A percentile compares a stretch with the other conserved stretches of the same genome.
phyloP scores from a whole-genome alignment of 2,888 invertebrate genomes.

The Drosophila niveifrons region DNA sequence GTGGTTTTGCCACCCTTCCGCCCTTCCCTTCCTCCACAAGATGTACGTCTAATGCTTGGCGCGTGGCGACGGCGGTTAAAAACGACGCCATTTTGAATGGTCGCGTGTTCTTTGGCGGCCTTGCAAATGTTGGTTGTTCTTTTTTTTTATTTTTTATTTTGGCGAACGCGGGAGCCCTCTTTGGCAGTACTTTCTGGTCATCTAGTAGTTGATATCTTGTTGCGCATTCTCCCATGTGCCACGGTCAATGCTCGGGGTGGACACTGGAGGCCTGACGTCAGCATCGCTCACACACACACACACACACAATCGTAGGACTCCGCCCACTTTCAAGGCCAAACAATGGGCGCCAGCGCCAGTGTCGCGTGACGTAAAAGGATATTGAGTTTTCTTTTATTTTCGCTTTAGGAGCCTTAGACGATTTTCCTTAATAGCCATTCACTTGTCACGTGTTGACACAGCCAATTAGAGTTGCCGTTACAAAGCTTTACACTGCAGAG shows the following conservation, averaged over 20 bases:
- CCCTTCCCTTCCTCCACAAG: too few species aligned
- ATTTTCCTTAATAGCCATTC: constrained; percentile 45
- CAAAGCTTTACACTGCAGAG: constrained; percentile 49
- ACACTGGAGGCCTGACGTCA: constrained; percentile 66
- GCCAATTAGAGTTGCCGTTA: constrained; percentile 60
- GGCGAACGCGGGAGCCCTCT: neutral
- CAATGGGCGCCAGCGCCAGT: constrained; percentile 59
- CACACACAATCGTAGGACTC: constrained; percentile 30
- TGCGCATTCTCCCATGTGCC: constrained; percentile 72
- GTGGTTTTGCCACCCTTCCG: constrained; percentile 33
- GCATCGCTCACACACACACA: constrained; percentile 28
- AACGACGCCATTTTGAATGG: constrained; percentile 62
- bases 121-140: constrained; percentile 34
- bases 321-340: constrained; percentile 68
- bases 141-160: constrained; percentile 11
- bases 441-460: constrained; percentile 66
- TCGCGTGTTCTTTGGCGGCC: constrained; percentile 64
- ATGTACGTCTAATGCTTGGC: constrained; percentile 51
- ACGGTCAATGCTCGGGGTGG: constrained; percentile 66
- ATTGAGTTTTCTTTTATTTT: constrained; percentile 58
- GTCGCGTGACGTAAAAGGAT: constrained; percentile 76
- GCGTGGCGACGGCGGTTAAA: constrained; percentile 62
- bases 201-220: constrained; percentile 62
- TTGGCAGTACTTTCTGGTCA: constrained; percentile 3
- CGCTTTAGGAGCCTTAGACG: constrained; percentile 40